Conservation (phyloP, 1,140 invertebrate species). For the Atta texana region DNA sequence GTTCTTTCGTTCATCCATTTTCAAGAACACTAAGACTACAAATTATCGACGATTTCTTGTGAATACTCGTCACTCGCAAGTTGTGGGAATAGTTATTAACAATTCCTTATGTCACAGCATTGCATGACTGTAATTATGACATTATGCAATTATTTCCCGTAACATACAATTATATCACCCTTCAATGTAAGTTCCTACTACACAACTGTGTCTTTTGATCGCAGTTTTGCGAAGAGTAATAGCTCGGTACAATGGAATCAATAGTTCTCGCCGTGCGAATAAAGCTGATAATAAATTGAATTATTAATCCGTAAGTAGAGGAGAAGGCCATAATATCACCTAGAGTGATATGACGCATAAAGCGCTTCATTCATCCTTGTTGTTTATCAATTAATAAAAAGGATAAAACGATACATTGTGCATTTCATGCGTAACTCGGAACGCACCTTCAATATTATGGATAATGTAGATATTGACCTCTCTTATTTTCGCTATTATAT, state of each 20-base stretch:
- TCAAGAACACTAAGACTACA: constrained; percentile 3
- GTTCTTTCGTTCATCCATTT: constrained; percentile 13
- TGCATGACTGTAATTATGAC: not conserved
- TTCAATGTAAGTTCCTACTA: not conserved
- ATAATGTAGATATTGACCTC: no score
- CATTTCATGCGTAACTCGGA: no score
- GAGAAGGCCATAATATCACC: no score
- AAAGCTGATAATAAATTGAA: not conserved
- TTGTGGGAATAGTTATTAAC: not conserved
- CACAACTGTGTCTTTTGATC: not conserved
- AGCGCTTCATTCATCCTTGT: no score
- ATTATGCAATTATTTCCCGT: constrained; percentile 30
- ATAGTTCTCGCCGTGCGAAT: not conserved
- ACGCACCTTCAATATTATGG: no score
- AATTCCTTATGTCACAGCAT: constrained; percentile 14
- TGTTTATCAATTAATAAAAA: no score
- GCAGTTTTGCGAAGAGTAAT: not conserved
- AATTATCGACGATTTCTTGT: constrained; percentile 29
- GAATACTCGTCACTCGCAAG: not conserved
- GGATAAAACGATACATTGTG: no score
- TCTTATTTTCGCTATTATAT: no score
- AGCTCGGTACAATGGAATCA: not conserved
- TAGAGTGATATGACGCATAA: no score
- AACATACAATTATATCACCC: not conserved
- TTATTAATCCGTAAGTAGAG: not conserved